Evolutionary conservation across 2,888 invertebrate genomes (phyloP).

Genomic region (Nebria brevicollis): DNA sequence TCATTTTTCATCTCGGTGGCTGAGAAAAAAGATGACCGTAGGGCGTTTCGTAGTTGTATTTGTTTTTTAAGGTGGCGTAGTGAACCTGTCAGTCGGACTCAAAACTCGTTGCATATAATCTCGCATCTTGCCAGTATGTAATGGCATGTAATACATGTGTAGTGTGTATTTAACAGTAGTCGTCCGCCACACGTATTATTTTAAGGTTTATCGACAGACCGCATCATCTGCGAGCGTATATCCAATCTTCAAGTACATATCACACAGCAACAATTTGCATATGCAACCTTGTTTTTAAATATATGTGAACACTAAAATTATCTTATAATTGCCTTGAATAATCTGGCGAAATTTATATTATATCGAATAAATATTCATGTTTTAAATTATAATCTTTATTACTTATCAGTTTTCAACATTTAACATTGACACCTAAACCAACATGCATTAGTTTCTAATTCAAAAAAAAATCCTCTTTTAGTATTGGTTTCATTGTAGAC

Average conservation of each 20-base stretch:
- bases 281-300: conserved; percentile 11
- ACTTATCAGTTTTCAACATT: neutral
- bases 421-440: too few relatives aligned
- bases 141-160: conserved; percentile 39
- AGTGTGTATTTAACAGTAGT: conserved; percentile 41
- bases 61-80: neutral
- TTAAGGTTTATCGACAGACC: conserved; percentile 38
- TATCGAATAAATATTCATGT: neutral
- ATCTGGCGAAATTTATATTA: neutral
- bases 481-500: neutral
- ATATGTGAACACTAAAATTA: neutral
- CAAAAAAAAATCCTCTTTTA: neutral
- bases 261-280: conserved; percentile 36
- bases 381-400: neutral
- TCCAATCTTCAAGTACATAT: conserved; percentile 24
- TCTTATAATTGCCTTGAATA: neutral
- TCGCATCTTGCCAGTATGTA: conserved; percentile 35
- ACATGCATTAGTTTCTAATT: too few relatives aligned
- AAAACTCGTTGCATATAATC: conserved; percentile 27
- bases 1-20: neutral
- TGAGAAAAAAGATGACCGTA: neutral
- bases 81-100: conserved; percentile 9
- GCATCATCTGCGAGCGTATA: neutral
- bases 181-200: conserved; percentile 30
- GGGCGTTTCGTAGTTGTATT: neutral